phyloP scores from a whole-genome alignment of 1,140 invertebrate genomes.

The Drosophila grimshawi region DNA sequence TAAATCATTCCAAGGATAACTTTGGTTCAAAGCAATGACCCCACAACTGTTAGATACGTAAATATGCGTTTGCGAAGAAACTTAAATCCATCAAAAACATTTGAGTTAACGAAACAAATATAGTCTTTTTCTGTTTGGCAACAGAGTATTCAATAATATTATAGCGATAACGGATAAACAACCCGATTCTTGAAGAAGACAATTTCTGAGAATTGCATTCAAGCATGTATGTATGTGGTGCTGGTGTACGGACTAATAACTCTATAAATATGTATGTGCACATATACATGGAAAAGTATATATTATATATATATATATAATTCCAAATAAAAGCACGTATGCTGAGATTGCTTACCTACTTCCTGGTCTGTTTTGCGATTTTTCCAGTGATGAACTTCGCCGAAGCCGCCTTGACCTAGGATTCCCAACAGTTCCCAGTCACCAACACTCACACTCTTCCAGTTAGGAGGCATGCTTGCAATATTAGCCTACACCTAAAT shows the following conservation, averaged over 20 bases:
- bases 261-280: slow-evolving; percentile 11
- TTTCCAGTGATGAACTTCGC: slow-evolving; percentile 63
- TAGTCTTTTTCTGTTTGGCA: background rate
- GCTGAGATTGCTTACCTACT: slow-evolving; percentile 57
- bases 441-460: background rate
- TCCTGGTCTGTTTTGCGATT: slow-evolving; percentile 47
- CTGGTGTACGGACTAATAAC: background rate
- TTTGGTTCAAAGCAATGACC: too few relatives aligned
- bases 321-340: slow-evolving; percentile 3
- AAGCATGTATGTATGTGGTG: background rate
- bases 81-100: too few relatives aligned
- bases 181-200: slow-evolving; percentile 21
- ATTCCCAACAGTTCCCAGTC: slow-evolving; percentile 42
- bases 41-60: too few relatives aligned
- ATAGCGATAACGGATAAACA: slow-evolving; percentile 18
- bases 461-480: slow-evolving; percentile 1
- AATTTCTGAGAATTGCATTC: slow-evolving; percentile 33
- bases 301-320: background rate
- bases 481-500: background rate
- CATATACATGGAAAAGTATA: slow-evolving; percentile 2
- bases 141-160: background rate
- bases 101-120: background rate
- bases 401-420: slow-evolving; percentile 69
- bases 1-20: too few relatives aligned
- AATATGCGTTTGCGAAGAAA: too few relatives aligned